Evolutionary conservation across 2,113 vertebrate genomes (phyloP).

Genomic region (Micronycteris hirsuta): DNA sequence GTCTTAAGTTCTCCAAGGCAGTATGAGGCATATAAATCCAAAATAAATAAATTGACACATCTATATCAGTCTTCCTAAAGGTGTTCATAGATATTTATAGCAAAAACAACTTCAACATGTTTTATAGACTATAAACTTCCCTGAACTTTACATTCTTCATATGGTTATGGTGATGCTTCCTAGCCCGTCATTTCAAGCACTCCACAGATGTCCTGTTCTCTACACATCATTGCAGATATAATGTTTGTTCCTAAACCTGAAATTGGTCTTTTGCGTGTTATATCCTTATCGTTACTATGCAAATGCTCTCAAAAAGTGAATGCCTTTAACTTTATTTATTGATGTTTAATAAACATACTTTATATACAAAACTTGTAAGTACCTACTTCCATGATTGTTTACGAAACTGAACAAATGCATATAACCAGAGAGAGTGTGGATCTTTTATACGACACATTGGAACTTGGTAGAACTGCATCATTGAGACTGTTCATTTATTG

Average conservation of each 20-base stretch:
- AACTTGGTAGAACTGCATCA: not conserved
- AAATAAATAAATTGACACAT: constrained; percentile 16
- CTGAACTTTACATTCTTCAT: not conserved
- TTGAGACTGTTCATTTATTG: constrained; percentile 1
- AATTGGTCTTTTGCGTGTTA: not conserved
- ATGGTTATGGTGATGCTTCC: not conserved
- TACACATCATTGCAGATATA: not conserved
- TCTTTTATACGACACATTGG: not conserved
- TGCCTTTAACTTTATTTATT: not conserved
- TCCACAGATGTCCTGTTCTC: constrained; percentile 7
- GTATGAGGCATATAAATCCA: not conserved
- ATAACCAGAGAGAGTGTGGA: not conserved
- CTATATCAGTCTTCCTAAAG: constrained; percentile 15
- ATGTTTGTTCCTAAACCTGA: not conserved
- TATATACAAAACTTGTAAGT: not conserved
- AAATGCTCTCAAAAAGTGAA: not conserved
- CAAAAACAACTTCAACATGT: constrained; percentile 25
- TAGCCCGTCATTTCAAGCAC: constrained; percentile 23
- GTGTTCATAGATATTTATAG: constrained; percentile 18
- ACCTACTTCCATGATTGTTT: not conserved
- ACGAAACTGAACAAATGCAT: not conserved
- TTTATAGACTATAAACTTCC: constrained; percentile 22
- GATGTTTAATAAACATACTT: not conserved
- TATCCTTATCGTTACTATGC: not conserved
- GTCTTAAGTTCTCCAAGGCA: not conserved